Conservation (phyloP, 2,797 vertebrate genomes). For the Pangasius larnaudii region DNA sequence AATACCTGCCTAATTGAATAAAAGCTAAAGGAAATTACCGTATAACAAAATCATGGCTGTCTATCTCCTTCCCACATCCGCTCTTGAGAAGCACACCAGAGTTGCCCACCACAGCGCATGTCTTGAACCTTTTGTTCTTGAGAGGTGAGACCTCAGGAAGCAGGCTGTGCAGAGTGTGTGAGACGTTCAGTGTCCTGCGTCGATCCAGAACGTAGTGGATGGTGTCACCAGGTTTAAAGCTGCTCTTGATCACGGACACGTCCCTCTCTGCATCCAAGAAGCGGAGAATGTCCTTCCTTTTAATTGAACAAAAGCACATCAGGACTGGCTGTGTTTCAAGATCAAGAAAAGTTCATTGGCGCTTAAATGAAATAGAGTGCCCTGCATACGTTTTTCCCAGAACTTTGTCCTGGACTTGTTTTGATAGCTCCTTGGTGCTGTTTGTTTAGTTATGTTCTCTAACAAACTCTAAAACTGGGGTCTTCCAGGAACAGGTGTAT, state of each 20-base stretch:
- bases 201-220: constrained; percentile 86
- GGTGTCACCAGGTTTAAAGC: constrained; percentile 85
- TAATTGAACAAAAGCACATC: constrained; percentile 37
- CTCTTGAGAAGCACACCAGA: constrained; percentile 87
- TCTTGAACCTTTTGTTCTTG: constrained; percentile 85
- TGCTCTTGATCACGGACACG: constrained; percentile 86
- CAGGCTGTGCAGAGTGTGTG: constrained; percentile 82
- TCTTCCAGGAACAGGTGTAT: background rate
- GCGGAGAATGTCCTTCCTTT: constrained; percentile 85
- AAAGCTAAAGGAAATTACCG: constrained; percentile 70
- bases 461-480: background rate
- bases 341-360: background rate
- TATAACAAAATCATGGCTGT: constrained; percentile 86
- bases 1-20: constrained; percentile 38
- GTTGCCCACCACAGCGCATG: constrained; percentile 88
- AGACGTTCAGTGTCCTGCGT: constrained; percentile 84
- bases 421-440: background rate
- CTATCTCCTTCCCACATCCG: constrained; percentile 86
- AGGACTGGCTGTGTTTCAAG: background rate
- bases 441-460: background rate
- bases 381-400: background rate
- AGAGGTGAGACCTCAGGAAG: constrained; percentile 87
- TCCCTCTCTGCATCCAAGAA: constrained; percentile 88
- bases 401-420: background rate
- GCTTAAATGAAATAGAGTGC: background rate